These are phyloP conservation scores for Tarsius wallacei DNA, from an alignment of 2,797 vertebrate genomes.

Conservation along the genomic window DNA sequence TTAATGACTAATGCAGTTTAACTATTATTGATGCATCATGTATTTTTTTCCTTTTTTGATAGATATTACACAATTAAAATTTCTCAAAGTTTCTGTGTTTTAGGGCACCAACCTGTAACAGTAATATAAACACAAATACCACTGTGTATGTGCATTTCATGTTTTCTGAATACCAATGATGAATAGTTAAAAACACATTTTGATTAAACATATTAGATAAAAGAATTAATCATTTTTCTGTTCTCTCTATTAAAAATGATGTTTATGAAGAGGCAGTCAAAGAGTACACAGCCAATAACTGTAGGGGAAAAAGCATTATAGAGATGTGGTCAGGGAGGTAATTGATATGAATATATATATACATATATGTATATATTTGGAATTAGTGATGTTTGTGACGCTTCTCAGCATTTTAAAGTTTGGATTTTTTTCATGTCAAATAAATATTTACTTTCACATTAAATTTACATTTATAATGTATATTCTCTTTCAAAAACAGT, in stretches of 20 bases:
- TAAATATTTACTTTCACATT: constrained; percentile 11
- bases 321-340: neutral
- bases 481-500: neutral
- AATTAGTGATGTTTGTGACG: neutral
- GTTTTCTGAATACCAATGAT: neutral
- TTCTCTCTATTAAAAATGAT: constrained; percentile 14
- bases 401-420: constrained; percentile 33
- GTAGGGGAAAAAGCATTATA: neutral
- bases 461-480: constrained; percentile 45
- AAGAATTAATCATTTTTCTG: neutral
- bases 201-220: neutral
- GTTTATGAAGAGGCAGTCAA: neutral
- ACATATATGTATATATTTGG: neutral
- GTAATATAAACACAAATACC: neutral
- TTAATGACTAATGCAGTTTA: constrained; percentile 17
- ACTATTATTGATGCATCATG: neutral
- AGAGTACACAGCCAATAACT: neutral
- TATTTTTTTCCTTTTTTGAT: constrained; percentile 35
- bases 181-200: constrained; percentile 11
- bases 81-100: constrained; percentile 5
- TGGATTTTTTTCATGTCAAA: neutral
- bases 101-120: neutral
- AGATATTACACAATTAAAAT: neutral
- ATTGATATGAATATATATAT: neutral
- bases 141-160: neutral